phyloP scores from a whole-genome alignment of 2,113 vertebrate species.

The Crotalus viridis region DNA sequence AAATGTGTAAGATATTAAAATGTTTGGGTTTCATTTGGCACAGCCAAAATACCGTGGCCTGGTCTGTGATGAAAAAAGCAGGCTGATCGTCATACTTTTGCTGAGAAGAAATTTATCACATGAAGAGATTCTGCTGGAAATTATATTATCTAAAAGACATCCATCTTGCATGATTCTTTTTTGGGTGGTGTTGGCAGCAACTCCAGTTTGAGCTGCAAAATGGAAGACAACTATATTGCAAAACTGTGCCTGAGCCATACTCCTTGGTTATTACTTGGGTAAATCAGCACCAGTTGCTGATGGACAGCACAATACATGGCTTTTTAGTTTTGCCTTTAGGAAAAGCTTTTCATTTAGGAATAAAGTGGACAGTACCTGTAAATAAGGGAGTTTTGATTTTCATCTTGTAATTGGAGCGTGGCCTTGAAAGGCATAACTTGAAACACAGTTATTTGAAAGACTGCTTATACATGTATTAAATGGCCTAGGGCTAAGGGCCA shows the following conservation, averaged over 20 bases:
- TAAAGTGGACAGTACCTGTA: background rate
- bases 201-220: background rate
- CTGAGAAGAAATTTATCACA: background rate
- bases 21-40: background rate
- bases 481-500: background rate
- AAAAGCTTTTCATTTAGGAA: background rate
- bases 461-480: background rate
- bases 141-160: too few species aligned
- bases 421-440: background rate
- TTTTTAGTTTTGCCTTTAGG: background rate
- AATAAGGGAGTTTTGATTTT: background rate
- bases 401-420: background rate
- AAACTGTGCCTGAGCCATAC: background rate
- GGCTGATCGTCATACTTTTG: background rate
- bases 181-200: background rate
- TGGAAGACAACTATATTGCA: background rate
- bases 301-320: background rate
- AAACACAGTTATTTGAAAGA: background rate
- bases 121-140: background rate
- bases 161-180: background rate
- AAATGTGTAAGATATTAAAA: background rate
- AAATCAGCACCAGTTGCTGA: slow-evolving; percentile 20
- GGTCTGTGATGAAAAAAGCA: background rate
- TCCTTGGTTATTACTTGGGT: background rate
- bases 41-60: background rate